Evolutionary conservation across 2,888 invertebrate genomes (phyloP).

Genomic region (Andrena bucephala): DNA sequence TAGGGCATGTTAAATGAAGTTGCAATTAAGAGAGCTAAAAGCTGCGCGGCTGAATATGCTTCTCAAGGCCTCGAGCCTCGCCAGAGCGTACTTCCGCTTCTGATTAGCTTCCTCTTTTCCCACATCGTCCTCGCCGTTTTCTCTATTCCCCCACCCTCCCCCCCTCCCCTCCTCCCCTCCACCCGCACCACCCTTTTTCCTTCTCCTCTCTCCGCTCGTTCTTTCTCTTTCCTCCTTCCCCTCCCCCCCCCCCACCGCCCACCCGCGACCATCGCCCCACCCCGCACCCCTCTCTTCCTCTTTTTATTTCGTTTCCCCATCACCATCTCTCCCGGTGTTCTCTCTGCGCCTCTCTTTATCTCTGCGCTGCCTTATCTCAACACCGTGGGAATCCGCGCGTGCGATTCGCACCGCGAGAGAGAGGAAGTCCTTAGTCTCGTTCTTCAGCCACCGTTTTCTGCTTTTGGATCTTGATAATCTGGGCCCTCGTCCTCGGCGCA

Average conservation of each 20-base stretch:
- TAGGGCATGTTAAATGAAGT: conserved; percentile 78
- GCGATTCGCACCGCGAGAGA: conserved; percentile 74
- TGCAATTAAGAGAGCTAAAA: conserved; percentile 82
- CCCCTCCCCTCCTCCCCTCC: conserved; percentile 5
- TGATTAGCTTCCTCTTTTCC: conserved; percentile 85
- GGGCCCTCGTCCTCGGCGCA: conserved; percentile 4
- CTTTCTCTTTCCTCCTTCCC: conserved; percentile 31
- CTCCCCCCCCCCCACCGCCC: too few relatives aligned
- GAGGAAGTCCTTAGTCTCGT: conserved; percentile 69
- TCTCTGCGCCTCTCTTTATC: conserved; percentile 64
- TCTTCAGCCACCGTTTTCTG: conserved; percentile 49
- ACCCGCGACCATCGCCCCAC: conserved; percentile 13
- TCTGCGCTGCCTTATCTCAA: conserved; percentile 63
- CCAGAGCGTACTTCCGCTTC: conserved; percentile 84
- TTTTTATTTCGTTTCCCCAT: conserved; percentile 42
- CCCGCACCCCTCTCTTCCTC: conserved; percentile 32
- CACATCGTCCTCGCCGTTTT: conserved; percentile 78
- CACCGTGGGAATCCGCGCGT: conserved; percentile 77
- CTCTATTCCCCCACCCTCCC: conserved; percentile 45
- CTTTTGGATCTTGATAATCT: conserved; percentile 52
- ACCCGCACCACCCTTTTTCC: conserved; percentile 28
- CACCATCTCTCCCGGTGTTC: conserved; percentile 45
- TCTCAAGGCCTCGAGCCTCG: conserved; percentile 81
- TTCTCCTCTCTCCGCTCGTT: conserved; percentile 30
- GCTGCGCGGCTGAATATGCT: conserved; percentile 76